Evolutionary conservation across 1,140 invertebrate species (phyloP).

Genomic region (Scaptomyza montana): DNA sequence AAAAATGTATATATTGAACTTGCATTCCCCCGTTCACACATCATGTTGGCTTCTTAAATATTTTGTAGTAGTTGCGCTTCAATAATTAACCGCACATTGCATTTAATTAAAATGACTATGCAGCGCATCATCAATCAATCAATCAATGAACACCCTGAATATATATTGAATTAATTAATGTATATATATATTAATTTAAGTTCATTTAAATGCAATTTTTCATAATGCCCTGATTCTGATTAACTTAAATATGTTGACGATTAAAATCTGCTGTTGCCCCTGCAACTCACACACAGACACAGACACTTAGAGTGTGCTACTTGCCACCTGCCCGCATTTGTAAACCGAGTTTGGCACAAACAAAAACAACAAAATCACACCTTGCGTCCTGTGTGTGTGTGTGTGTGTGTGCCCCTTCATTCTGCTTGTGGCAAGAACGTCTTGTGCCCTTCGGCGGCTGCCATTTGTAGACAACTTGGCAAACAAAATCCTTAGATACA

Average conservation of each 20-base stretch:
- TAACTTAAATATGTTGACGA: background rate
- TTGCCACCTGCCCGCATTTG: conserved; percentile 44
- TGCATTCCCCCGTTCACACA: too few species aligned
- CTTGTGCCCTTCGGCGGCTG: conserved; percentile 5
- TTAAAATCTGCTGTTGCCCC: background rate
- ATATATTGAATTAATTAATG: background rate
- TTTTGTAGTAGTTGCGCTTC: background rate
- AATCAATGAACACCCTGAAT: conserved; percentile 17
- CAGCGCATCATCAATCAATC: conserved; percentile 44
- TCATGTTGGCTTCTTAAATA: too few species aligned
- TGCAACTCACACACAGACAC: background rate
- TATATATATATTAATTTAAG: too few species aligned
- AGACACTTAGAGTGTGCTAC: background rate
- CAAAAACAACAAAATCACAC: conserved; percentile 47
- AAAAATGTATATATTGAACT: too few species aligned
- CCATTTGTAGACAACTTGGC: conserved; percentile 28
- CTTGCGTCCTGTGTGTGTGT: conserved; percentile 28
- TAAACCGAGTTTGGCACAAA: conserved; percentile 25
- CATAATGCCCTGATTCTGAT: conserved; percentile 36
- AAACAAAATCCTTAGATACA: conserved; percentile 63
- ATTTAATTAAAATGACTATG: conserved; percentile 62
- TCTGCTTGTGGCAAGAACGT: background rate
- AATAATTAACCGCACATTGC: conserved; percentile 14
- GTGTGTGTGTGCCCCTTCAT: background rate
- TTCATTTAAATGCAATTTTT: conserved; percentile 66